Base-by-base conservation (phyloP, 2,797 vertebrate genomes). In the Enteromius argenteus region DNA sequence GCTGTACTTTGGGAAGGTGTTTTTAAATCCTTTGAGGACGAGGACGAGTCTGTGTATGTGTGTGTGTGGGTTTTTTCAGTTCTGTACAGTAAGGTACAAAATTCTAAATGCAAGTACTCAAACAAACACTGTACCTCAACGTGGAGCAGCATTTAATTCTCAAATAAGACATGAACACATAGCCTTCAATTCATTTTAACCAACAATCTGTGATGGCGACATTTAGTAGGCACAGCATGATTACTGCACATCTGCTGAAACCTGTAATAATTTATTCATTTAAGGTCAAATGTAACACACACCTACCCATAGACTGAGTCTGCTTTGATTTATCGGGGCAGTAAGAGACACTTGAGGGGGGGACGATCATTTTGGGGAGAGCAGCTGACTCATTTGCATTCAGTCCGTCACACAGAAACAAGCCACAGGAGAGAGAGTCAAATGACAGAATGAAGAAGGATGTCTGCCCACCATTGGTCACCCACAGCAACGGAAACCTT, bases 401-500 rank as follows among this genome's bases (percentile, higher is more conserved):
- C 73, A 68, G 46, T 39, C 42, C 11, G 1, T 67, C 81, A 56
- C 73, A 73, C 39, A 56, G 73, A 83, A 76, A 83, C 71, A 32
- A 83, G 46, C 17, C 35, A 49, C 8, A 5, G 23, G 67, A 69
- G 80, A 49, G 79, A 71, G 64, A 72, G 67, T 60, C 42, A 72
- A 51, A 51, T 11, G 85, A 74, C 37, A 84, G 85, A 79, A 73
- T 46, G 74, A 78, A 56, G 77, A 66, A 35, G 78, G 49, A 46
- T 74, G 66, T 83, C 72, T 83, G 35, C 64, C 64, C 23, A 85
- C 74, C 85, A 64, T 73, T 87, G 71, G 88, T 89, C 86, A 84
- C 86, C 76, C 86, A 83, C 84, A 86, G 86, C 84, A 87, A 87
- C 79, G n/a, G 69, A 75, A 77, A 66, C 49, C 53, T 87, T 84